phyloP scores from a whole-genome alignment of 2,797 vertebrate species.

The Valencia hispanica region DNA sequence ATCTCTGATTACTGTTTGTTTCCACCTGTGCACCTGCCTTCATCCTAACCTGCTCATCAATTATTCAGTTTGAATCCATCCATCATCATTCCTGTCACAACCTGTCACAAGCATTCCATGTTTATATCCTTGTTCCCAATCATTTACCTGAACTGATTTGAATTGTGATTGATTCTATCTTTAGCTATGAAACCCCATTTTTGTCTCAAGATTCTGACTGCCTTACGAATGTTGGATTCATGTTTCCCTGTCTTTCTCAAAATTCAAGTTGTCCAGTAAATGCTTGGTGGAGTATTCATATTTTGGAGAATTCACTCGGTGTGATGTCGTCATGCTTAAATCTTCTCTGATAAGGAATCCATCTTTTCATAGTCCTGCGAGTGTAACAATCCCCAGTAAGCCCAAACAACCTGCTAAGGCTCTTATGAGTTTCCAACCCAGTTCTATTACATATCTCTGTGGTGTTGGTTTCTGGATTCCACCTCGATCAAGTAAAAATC shows the following conservation, averaged over 20 bases:
- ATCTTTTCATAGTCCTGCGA: not conserved
- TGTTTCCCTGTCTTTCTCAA: not conserved
- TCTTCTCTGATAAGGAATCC: not conserved
- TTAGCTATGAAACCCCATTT: not conserved
- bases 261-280: not conserved
- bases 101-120: not conserved
- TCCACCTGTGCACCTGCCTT: not conserved
- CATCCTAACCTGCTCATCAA: not conserved
- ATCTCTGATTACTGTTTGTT: not conserved
- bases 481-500: not conserved
- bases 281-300: not conserved
- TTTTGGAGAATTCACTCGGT: not conserved
- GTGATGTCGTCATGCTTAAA: not conserved
- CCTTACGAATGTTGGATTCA: not conserved
- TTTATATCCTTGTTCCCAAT: not conserved
- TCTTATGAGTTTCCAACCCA: not conserved
- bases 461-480: not conserved
- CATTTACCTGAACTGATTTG: not conserved
- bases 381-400: not conserved
- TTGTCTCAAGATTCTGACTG: not conserved
- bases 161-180: not conserved
- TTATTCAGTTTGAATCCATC: not conserved
- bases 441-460: not conserved
- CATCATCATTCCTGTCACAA: not conserved
- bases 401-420: not conserved